Evolutionary conservation across 1,140 invertebrate species (phyloP).

Genomic region (Brachystomella parvula): DNA sequence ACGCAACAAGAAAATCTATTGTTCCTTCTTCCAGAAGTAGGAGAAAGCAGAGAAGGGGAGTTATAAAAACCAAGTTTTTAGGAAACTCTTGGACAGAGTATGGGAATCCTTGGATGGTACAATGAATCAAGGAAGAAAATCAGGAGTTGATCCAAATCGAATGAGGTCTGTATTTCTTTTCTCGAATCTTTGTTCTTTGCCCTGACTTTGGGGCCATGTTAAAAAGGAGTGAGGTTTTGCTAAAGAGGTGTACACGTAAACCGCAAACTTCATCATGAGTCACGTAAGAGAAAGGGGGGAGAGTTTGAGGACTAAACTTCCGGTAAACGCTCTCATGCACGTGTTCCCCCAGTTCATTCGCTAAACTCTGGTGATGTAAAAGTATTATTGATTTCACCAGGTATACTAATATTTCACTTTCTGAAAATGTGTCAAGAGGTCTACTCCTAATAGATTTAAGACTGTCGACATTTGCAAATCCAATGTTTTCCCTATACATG

Average conservation of each 20-base stretch:
- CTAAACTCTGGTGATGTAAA: neutral
- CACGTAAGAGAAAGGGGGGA: neutral
- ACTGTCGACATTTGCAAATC: neutral
- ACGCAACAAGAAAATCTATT: neutral
- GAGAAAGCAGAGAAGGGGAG: too few relatives aligned
- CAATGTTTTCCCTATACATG: neutral
- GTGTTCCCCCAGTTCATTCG: too few relatives aligned
- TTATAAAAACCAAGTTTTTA: too few relatives aligned
- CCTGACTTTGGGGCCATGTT: neutral
- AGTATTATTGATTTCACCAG: neutral
- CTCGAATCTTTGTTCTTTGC: neutral
- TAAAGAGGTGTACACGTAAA: too few relatives aligned
- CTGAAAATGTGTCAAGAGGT: neutral
- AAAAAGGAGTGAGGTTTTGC: neutral
- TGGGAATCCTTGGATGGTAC: too few relatives aligned
- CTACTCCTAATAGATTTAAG: neutral
- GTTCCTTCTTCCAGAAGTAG: too few relatives aligned
- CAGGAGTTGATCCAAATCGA: neutral
- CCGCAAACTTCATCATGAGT: neutral
- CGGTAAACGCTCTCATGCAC: neutral
- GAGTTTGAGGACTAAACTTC: neutral
- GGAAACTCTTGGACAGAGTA: too few relatives aligned
- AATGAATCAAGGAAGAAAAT: too few relatives aligned
- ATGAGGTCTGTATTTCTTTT: neutral
- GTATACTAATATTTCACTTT: neutral